phyloP scores from a whole-genome alignment of 2,113 vertebrate species.

The rabbit (Oryctolagus cuniculus) region DNA sequence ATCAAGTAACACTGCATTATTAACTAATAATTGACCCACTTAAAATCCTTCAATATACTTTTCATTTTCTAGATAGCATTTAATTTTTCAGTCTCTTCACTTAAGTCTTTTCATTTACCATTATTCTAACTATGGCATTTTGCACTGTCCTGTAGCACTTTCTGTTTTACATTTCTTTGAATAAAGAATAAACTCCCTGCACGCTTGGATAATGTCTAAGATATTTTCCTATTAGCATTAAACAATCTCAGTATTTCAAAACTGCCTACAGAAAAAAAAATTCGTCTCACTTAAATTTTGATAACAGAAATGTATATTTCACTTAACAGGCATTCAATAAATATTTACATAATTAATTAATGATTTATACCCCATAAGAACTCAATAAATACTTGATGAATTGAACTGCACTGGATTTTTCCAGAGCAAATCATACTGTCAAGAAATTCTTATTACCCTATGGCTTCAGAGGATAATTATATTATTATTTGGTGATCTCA shows the following conservation, averaged over 20 bases:
- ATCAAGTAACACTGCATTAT: conserved; percentile 24
- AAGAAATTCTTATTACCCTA: not conserved
- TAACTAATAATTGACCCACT: conserved; percentile 54
- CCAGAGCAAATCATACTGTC: not conserved
- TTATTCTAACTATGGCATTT: conserved; percentile 56
- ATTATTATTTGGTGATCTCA: not conserved
- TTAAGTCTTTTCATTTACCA: conserved; percentile 52
- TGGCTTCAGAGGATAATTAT: not conserved
- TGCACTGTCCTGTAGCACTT: not conserved
- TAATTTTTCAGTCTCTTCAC: conserved; percentile 61
- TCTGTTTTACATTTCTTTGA: not conserved
- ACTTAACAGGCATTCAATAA: not conserved
- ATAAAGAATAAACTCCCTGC: not conserved
- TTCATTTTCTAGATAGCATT: conserved; percentile 66
- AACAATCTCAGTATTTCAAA: not conserved
- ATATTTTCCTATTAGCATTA: not conserved
- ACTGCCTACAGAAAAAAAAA: not conserved
- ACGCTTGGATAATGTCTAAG: not conserved
- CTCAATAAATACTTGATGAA: not conserved
- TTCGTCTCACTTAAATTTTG: not conserved
- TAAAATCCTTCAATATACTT: not conserved
- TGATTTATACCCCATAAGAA: not conserved
- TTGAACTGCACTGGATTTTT: not conserved
- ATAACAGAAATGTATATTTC: conserved; percentile 3
- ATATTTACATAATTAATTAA: not conserved